Evolutionary conservation across 2,113 vertebrate genomes (phyloP).

Genomic region (Nymphicus hollandicus): DNA sequence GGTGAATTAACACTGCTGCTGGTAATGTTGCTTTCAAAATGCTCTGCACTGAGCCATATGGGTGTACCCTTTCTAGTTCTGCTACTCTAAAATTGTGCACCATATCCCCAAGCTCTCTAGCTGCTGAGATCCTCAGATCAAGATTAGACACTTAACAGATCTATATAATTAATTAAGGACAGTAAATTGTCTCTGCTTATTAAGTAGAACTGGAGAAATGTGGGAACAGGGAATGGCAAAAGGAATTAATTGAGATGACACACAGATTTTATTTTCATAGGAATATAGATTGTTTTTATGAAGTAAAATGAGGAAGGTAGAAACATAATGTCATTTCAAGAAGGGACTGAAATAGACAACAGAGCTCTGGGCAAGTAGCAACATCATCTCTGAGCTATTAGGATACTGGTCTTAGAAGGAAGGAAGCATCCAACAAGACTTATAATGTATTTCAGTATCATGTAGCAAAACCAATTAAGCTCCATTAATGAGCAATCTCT

Average conservation of each 20-base stretch:
- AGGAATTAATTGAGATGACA: not conserved
- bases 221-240: not conserved
- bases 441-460: not conserved
- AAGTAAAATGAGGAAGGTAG: not conserved
- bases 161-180: not conserved
- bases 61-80: not conserved
- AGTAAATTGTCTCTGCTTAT: not conserved
- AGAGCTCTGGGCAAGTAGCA: not conserved
- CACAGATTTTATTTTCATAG: not conserved
- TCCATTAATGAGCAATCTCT: not conserved
- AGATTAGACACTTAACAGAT: not conserved
- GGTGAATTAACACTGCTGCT: not conserved
- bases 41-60: fast-evolving
- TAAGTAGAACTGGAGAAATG: not conserved
- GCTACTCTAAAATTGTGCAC: not conserved
- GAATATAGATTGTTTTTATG: not conserved
- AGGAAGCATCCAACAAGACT: not conserved
- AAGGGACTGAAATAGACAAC: not conserved
- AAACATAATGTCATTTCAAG: not conserved
- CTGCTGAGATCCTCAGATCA: not conserved
- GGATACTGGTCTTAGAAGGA: not conserved
- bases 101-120: not conserved
- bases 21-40: not conserved
- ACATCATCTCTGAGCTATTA: not conserved
- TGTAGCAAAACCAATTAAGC: not conserved